Evolutionary conservation across 2,888 invertebrate species (phyloP).

Genomic region (Hipparchia sbordonii): DNA sequence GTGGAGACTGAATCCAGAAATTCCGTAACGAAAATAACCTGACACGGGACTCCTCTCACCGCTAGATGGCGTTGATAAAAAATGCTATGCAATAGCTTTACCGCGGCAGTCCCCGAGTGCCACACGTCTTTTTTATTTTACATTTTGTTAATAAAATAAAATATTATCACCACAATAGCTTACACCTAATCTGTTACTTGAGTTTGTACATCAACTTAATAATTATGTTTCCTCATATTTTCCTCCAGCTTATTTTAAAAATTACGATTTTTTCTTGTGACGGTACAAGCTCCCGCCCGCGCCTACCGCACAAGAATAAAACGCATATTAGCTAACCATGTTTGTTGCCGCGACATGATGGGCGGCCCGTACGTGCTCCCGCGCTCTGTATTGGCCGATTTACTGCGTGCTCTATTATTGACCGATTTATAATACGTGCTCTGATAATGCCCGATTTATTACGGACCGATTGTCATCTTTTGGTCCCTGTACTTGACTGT

Average conservation of each 20-base stretch:
- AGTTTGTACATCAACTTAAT: too few species aligned
- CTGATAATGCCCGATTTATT: constrained; percentile 41
- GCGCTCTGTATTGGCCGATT: constrained; percentile 39
- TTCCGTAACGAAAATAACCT: too few species aligned
- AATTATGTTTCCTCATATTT: too few species aligned
- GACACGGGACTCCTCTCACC: too few species aligned
- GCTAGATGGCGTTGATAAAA: too few species aligned
- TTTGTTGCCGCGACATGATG: constrained; percentile 78
- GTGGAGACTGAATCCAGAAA: too few species aligned
- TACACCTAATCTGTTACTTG: too few species aligned
- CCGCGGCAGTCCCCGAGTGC: too few species aligned
- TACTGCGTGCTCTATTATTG: constrained; percentile 39
- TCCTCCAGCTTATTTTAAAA: background rate
- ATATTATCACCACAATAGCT: too few species aligned
- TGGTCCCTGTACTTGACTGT: background rate
- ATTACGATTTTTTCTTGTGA: constrained; percentile 46
- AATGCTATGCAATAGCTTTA: too few species aligned
- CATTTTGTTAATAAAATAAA: too few species aligned
- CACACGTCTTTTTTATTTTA: too few species aligned
- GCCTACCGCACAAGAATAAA: constrained; percentile 68
- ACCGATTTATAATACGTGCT: constrained; percentile 39
- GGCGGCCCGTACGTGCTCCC: constrained; percentile 47
- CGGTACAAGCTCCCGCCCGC: constrained; percentile 55
- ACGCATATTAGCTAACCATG: constrained; percentile 80
- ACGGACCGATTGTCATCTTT: constrained; percentile 33